Percentiles rank a stretch among this genome's conserved stretches.
These are phyloP conservation scores for Drusus annulatus DNA, from an alignment of 1,140 invertebrate species.

Conservation along the genomic window DNA sequence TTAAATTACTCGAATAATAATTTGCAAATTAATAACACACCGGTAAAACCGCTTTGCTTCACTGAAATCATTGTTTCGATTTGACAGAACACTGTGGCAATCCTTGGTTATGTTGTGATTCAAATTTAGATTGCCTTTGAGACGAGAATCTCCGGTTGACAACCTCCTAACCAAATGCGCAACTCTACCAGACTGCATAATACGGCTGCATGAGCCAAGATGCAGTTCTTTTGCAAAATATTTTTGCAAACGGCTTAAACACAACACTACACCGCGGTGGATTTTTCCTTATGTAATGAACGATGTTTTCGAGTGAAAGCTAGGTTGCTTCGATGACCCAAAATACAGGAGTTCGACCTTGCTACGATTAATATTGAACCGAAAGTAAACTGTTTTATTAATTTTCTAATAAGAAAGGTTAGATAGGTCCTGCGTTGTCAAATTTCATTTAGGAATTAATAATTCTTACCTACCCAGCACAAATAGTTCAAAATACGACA, in stretches of 20 bases:
- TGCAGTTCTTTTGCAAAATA: constrained; percentile 31
- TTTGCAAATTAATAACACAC: constrained; percentile 26
- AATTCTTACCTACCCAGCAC: constrained; percentile 3
- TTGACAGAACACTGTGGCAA: constrained; percentile 30
- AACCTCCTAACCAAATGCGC: constrained; percentile 39
- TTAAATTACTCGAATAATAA: not conserved
- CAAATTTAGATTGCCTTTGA: constrained; percentile 47
- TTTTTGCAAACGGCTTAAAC: constrained; percentile 11
- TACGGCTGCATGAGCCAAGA: constrained; percentile 31
- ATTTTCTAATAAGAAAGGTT: constrained; percentile 3
- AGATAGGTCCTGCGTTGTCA: not conserved
- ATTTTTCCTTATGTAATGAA: constrained; percentile 46
- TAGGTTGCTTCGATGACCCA: constrained; percentile 41
- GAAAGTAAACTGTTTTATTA: constrained; percentile 16
- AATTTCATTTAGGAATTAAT: constrained; percentile 7
- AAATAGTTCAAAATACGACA: constrained; percentile 9
- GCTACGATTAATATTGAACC: constrained; percentile 33
- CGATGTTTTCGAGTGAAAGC: constrained; percentile 42
- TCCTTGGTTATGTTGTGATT: constrained; percentile 52
- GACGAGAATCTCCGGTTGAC: constrained; percentile 39
- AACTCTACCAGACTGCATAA: constrained; percentile 47
- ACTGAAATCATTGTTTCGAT: constrained; percentile 45
- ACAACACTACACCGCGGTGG: constrained; percentile 13
- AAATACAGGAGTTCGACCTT: constrained; percentile 39
- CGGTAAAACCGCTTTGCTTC: constrained; percentile 34